Conservation (phyloP, 2,797 vertebrate species). For the Nothura maculosa region DNA sequence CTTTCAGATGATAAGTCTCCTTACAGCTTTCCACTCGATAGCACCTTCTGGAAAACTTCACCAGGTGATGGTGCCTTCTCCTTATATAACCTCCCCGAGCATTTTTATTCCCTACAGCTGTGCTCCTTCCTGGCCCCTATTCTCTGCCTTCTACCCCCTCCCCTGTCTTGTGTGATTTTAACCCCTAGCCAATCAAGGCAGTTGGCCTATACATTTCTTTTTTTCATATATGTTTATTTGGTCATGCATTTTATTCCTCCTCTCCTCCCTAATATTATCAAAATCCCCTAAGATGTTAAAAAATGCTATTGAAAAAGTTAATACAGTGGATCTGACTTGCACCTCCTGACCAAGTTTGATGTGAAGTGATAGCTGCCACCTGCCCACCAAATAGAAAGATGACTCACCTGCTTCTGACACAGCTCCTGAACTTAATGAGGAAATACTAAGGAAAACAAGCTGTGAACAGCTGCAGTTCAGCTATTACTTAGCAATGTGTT, state of each 20-base stretch:
- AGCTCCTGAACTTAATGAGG: neutral
- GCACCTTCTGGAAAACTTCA: slow-evolving; percentile 2
- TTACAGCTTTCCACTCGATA: neutral
- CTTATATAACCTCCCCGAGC: neutral
- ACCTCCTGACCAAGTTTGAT: neutral
- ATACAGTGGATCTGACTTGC: neutral
- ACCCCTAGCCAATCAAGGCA: neutral
- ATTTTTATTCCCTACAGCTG: slow-evolving; percentile 20
- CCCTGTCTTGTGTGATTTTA: neutral
- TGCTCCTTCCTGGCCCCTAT: neutral
- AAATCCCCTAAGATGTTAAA: neutral
- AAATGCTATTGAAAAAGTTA: neutral
- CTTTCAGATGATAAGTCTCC: neutral
- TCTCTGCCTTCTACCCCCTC: neutral
- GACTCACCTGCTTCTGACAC: neutral
- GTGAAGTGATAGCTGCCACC: neutral
- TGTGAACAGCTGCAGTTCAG: neutral
- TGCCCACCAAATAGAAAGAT: neutral
- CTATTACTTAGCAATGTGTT: neutral
- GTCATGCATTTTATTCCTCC: neutral
- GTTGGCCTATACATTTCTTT: neutral
- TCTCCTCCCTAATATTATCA: neutral
- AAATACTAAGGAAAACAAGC: neutral
- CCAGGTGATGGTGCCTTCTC: neutral
- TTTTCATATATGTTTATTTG: neutral